phyloP scores from a whole-genome alignment of 2,888 invertebrate species.

The Nineta flava region DNA sequence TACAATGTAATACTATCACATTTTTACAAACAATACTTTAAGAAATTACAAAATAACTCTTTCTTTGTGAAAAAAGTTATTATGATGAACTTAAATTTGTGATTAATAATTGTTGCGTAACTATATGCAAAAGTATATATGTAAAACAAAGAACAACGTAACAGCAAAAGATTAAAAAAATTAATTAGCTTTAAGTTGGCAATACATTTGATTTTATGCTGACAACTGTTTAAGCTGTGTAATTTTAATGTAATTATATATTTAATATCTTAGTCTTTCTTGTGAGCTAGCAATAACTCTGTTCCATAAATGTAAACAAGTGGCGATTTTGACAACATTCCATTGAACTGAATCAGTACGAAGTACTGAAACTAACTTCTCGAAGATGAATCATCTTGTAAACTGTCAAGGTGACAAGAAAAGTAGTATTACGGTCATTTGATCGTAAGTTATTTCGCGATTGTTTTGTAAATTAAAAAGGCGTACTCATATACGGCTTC shows the following conservation, averaged over 20 bases:
- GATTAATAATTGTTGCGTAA: too few relatives aligned
- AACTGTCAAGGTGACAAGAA: slow-evolving; percentile 6
- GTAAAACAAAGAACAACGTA: too few relatives aligned
- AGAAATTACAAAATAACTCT: too few relatives aligned
- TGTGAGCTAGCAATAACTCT: too few relatives aligned
- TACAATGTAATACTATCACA: too few relatives aligned
- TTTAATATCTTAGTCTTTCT: too few relatives aligned
- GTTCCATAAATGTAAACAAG: background rate
- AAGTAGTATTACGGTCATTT: background rate
- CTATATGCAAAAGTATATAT: too few relatives aligned
- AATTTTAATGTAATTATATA: background rate
- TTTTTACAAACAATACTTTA: too few relatives aligned
- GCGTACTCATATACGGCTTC: slow-evolving; percentile 18
- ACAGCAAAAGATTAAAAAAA: too few relatives aligned
- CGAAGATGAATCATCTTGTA: background rate
- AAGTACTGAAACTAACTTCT: background rate
- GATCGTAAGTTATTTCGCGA: background rate
- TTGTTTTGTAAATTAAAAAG: background rate
- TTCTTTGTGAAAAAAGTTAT: too few relatives aligned
- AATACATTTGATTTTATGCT: background rate
- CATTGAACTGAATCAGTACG: background rate
- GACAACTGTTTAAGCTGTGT: background rate
- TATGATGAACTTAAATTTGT: too few relatives aligned
- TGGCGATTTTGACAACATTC: background rate
- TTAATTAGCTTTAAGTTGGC: background rate